A percentile compares a stretch with the other conserved stretches of the same genome.
phyloP scores from a whole-genome alignment of 2,888 invertebrate genomes.

The Piscicola geometra region DNA sequence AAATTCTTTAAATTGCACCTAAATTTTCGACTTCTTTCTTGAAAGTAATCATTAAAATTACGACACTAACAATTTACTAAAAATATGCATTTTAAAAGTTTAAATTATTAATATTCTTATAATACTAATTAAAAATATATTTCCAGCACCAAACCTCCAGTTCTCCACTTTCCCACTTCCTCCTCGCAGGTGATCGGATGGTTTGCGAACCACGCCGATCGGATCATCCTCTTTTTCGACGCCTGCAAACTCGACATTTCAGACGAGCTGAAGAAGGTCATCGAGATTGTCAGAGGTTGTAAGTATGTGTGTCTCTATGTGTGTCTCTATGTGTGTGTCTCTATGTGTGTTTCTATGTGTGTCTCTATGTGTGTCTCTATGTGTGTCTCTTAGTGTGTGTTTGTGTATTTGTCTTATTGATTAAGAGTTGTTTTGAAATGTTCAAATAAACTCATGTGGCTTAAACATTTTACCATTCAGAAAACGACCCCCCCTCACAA shows the following conservation, averaged over 20 bases:
- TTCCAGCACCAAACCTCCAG: not conserved
- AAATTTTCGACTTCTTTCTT: too few species aligned
- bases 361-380: too few species aligned
- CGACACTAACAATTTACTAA: too few species aligned
- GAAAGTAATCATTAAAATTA: too few species aligned
- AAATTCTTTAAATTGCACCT: too few species aligned
- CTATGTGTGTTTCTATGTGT: too few species aligned
- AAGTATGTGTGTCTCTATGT: too few species aligned
- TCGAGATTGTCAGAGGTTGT: slow-evolving; percentile 35
- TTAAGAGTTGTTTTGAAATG: not conserved
- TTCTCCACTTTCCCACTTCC: not conserved
- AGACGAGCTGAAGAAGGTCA: slow-evolving; percentile 28
- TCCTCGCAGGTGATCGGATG: slow-evolving; percentile 13
- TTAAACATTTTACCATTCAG: too few species aligned
- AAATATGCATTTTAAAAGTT: too few species aligned
- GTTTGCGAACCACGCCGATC: slow-evolving; percentile 32
- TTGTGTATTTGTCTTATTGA: slow-evolving; percentile 3
- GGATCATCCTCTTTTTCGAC: slow-evolving; percentile 28
- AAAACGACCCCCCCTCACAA: too few species aligned
- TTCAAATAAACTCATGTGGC: not conserved
- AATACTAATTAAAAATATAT: not conserved
- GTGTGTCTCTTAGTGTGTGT: too few species aligned
- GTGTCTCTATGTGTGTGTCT: too few species aligned
- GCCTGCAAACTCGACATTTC: slow-evolving; percentile 33
- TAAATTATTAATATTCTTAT: not conserved